phyloP scores from a whole-genome alignment of 2,888 invertebrate species.

The Drosophila conformis region DNA sequence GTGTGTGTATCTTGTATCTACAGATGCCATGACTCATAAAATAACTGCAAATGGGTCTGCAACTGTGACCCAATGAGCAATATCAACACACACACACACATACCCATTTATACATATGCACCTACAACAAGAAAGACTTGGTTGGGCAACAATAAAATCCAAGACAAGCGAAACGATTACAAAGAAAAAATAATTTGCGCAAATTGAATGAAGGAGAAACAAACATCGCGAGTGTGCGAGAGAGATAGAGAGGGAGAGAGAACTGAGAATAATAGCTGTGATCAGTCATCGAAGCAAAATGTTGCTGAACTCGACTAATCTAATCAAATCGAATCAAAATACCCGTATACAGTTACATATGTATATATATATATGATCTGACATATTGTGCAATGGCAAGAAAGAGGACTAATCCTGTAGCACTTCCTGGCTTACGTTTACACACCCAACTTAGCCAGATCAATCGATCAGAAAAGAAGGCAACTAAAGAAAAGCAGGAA shows the following conservation, averaged over 20 bases:
- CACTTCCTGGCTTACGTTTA: slow-evolving; percentile 78
- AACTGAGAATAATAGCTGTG: slow-evolving; percentile 46
- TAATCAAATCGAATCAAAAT: slow-evolving; percentile 55
- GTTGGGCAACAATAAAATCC: slow-evolving; percentile 66
- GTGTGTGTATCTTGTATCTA: slow-evolving; percentile 16
- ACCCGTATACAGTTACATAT: slow-evolving; percentile 49
- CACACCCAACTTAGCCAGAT: slow-evolving; percentile 57
- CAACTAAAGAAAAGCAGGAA: slow-evolving; percentile 60
- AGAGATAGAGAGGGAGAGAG: slow-evolving; percentile 15
- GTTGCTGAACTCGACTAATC: slow-evolving; percentile 60
- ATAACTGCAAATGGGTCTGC: slow-evolving; percentile 37
- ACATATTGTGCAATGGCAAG: slow-evolving; percentile 58
- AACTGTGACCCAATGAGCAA: slow-evolving; percentile 77
- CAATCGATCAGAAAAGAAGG: slow-evolving; percentile 63
- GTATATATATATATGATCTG: neutral
- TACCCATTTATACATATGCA: slow-evolving; percentile 41
- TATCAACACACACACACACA: slow-evolving; percentile 33
- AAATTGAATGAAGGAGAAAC: slow-evolving; percentile 49
- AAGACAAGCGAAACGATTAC: slow-evolving; percentile 74
- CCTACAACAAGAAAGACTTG: slow-evolving; percentile 65
- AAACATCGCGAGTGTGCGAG: neutral
- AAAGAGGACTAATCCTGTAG: slow-evolving; percentile 51
- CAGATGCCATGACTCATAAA: slow-evolving; percentile 62
- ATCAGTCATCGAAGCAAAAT: slow-evolving; percentile 76
- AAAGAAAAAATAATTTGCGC: slow-evolving; percentile 79